A percentile compares a stretch with the other conserved stretches of the same genome.
Conservation (phyloP, 2,113 vertebrate species). For the Vulpes lagopus region DNA sequence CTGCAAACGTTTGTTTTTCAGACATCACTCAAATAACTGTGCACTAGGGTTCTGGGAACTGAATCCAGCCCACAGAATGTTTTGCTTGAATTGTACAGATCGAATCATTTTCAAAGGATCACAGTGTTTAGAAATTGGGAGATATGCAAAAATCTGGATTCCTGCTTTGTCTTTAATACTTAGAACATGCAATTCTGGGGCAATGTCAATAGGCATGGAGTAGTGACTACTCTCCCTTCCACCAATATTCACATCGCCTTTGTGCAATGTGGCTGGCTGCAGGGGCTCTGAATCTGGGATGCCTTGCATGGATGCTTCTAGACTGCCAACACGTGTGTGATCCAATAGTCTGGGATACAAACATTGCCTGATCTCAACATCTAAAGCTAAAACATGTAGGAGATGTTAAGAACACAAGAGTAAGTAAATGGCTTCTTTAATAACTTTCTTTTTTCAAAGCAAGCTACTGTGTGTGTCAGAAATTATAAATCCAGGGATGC, state of each 20-base stretch:
- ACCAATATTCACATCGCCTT: accelerated
- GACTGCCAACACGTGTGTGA: accelerated
- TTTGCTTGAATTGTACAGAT: background rate
- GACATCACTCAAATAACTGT: too few relatives aligned
- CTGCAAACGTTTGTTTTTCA: too few relatives aligned
- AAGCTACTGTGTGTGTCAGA: background rate
- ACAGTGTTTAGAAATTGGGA: background rate
- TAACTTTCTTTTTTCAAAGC: background rate
- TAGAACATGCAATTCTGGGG: background rate
- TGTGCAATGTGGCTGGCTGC: accelerated
- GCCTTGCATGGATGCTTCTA: background rate
- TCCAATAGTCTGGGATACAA: background rate
- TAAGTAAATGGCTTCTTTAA: background rate
- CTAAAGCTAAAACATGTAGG: background rate
- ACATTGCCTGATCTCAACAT: background rate
- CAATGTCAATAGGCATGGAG: accelerated
- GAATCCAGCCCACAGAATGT: accelerated
- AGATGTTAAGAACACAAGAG: background rate
- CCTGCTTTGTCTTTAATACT: background rate
- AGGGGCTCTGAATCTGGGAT: background rate
- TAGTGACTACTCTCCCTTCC: accelerated
- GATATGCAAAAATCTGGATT: background rate
- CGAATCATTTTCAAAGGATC: background rate
- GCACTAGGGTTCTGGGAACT: accelerated
- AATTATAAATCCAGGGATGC: background rate